A percentile compares a stretch with the other conserved stretches of the same genome.
Evolutionary conservation across 37 sponge, comb jelly and placozoan genomes (phyloP).

Genomic region (Chondrilla cf. caribensis): DNA sequence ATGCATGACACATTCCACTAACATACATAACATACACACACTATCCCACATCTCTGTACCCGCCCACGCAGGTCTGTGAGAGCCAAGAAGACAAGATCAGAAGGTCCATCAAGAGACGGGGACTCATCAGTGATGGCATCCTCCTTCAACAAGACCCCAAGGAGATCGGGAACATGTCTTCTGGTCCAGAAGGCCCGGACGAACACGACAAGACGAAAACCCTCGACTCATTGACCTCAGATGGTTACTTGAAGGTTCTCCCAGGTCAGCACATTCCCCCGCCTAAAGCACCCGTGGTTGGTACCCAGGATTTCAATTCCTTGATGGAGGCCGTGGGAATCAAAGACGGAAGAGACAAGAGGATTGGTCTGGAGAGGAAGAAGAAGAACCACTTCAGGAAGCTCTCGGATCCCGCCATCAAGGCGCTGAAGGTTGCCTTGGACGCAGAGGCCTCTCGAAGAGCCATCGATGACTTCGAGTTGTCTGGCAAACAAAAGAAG

Average conservation of each 20-base stretch:
- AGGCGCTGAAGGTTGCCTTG: conserved; percentile 11
- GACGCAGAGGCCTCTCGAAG: background rate
- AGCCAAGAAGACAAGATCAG: background rate
- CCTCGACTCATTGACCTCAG: background rate
- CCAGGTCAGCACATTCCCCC: conserved; percentile 6
- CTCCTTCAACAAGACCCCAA: background rate
- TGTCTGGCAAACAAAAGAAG: background rate
- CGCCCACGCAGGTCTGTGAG: background rate
- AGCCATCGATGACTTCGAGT: background rate
- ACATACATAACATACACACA: background rate
- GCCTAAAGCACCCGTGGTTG: background rate
- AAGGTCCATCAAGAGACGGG: background rate
- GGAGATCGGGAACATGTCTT: background rate
- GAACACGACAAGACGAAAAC: background rate
- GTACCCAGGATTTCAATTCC: background rate
- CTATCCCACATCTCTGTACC: background rate
- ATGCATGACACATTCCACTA: background rate
- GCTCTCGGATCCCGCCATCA: conserved; percentile 4
- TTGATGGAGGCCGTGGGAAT: background rate
- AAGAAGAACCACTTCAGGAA: background rate
- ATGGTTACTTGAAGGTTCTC: conserved; percentile 5
- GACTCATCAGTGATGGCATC: background rate
- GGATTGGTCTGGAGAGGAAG: background rate
- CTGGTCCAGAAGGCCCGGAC: too few relatives aligned
- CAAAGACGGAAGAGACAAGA: background rate